Base-by-base conservation (phyloP, 1,140 invertebrate genomes). In the Scaptodrosophila lebanonensis region DNA sequence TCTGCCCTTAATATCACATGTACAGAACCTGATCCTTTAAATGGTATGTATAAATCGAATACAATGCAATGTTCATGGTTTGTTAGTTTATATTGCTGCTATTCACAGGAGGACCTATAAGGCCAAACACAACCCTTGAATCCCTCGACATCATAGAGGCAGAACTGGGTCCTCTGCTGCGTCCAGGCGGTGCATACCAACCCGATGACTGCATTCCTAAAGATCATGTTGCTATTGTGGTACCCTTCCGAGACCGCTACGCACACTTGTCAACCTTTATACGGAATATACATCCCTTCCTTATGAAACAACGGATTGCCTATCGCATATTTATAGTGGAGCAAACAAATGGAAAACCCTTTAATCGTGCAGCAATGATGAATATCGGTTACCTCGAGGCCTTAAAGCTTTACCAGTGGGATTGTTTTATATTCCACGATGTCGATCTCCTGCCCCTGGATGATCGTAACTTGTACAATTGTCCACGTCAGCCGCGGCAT, bases 301-400 rank as follows among this genome's bases (percentile, higher is more conserved):
- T 98, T 18, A 93, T 95, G 87, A 91, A 92, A 58, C 97, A 99
- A 87, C 92, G 95, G 87, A 90, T 98, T 43, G 94, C 97, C 79
- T 99, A 98, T 88, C 92, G 93, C 61, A 96, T 99, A 71, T 97
- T 95, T 87, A 91, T 98, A n/a, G 90, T 98, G n/a, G 97, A 98
- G 88, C 97, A 98, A 87, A 92, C 88, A 88, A 93, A 92, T 43
- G 88, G 88, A 16, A 90, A 90, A 5, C 89, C 90, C 9, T 99
- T 98, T 86, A 98, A 98, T 87, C 90, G 96, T 47, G 97, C 95
- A 1, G 94, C 95, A 89, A 89, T 98, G 36, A 95, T 98, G 92
- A 99, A 99, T 88, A 93, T 98, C n/a, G 97, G 97, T 4, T 98
- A 93, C 87, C 90, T 91, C 29, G 97, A 98, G 87, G 93, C 95